These are phyloP conservation scores for Zootermopsis nevadensis DNA, from an alignment of 2,888 invertebrate species.

Conservation along the genomic window DNA sequence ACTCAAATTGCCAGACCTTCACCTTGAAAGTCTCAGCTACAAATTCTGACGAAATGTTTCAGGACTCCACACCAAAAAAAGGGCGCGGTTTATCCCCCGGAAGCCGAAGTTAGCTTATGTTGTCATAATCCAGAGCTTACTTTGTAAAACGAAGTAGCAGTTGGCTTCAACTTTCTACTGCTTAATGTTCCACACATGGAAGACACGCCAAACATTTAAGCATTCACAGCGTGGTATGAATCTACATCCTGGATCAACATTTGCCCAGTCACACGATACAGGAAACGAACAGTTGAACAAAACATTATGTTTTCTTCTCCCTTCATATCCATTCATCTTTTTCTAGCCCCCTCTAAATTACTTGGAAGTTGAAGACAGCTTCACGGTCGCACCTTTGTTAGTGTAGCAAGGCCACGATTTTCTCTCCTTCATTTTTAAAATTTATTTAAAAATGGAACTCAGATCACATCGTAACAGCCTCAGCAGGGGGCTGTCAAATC, in stretches of 20 bases:
- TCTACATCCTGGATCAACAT: background rate
- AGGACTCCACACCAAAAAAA: too few species aligned
- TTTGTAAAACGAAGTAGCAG: background rate
- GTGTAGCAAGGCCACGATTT: background rate
- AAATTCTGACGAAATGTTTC: too few species aligned
- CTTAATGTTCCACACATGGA: background rate
- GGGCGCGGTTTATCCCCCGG: too few species aligned
- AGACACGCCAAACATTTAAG: background rate
- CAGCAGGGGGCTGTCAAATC: background rate
- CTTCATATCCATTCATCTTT: background rate
- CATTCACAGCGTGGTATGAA: background rate
- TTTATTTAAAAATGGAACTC: conserved; percentile 10
- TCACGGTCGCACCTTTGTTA: conserved; percentile 6
- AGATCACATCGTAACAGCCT: conserved; percentile 7
- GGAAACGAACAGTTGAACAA: background rate
- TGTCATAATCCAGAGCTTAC: too few species aligned
- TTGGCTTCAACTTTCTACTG: background rate
- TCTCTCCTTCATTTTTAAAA: background rate
- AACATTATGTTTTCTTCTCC: background rate
- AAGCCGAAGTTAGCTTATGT: too few species aligned
- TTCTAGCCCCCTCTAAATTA: background rate
- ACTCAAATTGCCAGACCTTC: too few species aligned
- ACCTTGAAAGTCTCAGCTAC: too few species aligned
- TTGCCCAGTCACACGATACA: background rate
- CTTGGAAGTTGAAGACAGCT: background rate